Base-by-base conservation (phyloP, 2,113 vertebrate species). In the Mesocricetus auratus region DNA sequence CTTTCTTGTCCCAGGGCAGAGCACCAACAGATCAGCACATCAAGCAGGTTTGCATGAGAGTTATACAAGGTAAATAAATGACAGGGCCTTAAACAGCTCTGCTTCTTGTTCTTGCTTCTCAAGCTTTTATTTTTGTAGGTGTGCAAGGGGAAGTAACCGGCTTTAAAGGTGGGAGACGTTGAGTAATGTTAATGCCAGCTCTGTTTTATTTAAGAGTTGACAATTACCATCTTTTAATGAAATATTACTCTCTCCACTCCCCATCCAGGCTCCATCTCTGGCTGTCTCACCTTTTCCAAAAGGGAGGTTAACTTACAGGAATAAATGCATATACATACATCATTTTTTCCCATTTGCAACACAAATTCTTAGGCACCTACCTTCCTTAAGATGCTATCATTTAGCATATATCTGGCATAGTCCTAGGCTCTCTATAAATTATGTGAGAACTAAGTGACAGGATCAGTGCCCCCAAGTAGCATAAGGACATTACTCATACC, bases 31-130 rank as follows among this genome's bases (percentile, higher is more conserved):
- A 99, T 98, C 99, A 99, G 96, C 99, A 99, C 97, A 99, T 99
- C 96, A 99, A 99, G 97, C 99, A 99, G 98, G 99, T 99, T 86
- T 99, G 99, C 98, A 99, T 99, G 99, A 99, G 99, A 98, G 99
- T 99, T 96, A 99, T 99, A 98, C 99, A 99, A 99, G 99, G 99
- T 99, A 99, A 99, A 98, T 98, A 94, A 36, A 66, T 78, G 92
- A 66, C 79, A 86, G 1, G 60, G 53, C 15, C 15, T 83, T 92
- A 62, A 69, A 62, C 92, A 91, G 60, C 79, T 78, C 58, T 33
- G 39, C 0, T 0, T 1, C 24, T 31, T 16, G 19, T 47, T 91
- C n/a, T 50, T 29, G 68, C 26, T 82, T 68, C n/a, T 75, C 56
- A 56, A 58, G 58, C 3, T 53, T 91, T 69, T 62, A 77, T 71